phyloP scores from a whole-genome alignment of 92 coral and sea anemone genomes.

The Blastomussa wellsi region DNA sequence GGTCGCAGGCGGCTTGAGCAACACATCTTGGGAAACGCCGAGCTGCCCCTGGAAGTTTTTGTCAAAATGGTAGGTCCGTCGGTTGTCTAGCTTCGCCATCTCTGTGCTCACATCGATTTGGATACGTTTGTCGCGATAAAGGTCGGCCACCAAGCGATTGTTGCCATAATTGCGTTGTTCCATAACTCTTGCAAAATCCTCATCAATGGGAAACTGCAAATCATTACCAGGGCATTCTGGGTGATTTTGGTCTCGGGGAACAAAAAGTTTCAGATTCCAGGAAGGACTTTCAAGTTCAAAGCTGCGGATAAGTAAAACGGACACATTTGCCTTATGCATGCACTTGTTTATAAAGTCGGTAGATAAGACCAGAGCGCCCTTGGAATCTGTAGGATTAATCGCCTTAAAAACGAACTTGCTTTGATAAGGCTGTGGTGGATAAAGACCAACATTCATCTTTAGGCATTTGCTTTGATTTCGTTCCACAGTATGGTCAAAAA shows the following conservation, averaged over 20 bases:
- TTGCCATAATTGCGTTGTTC: neutral
- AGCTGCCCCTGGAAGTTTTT: neutral
- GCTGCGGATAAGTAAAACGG: neutral
- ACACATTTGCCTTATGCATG: neutral
- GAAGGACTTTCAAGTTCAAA: neutral
- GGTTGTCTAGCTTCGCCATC: slow-evolving; percentile 3
- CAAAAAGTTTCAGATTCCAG: neutral
- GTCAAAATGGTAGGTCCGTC: slow-evolving; percentile 13
- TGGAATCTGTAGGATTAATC: neutral
- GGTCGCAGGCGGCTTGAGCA: neutral
- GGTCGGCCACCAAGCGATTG: slow-evolving; percentile 1
- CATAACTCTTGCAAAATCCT: neutral
- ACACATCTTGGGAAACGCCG: neutral
- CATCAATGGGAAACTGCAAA: neutral
- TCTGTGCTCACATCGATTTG: slow-evolving; percentile 7
- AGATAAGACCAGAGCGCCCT: neutral
- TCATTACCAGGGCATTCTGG: slow-evolving; percentile 2
- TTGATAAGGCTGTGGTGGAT: neutral
- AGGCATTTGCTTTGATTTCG: neutral
- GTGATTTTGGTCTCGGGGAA: neutral
- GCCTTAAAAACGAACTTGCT: neutral
- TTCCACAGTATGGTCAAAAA: neutral
- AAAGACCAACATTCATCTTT: neutral
- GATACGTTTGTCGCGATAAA: neutral
- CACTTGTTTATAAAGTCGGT: slow-evolving; percentile 9